Conservation (phyloP, 2,113 vertebrate species). For the Tachysurus vachellii region DNA sequence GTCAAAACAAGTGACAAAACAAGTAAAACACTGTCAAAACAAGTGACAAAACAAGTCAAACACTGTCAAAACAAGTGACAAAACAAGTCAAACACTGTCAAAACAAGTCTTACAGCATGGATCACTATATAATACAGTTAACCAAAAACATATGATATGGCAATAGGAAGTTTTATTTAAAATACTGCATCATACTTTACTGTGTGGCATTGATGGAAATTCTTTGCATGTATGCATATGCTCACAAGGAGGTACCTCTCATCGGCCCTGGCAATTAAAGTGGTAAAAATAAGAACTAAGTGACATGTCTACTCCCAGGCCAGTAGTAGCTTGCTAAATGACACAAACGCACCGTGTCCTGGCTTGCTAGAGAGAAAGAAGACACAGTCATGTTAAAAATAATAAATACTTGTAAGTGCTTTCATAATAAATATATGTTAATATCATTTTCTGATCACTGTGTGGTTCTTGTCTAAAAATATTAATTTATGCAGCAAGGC, state of each 20-base stretch:
- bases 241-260: neutral
- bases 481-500: neutral
- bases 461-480: neutral
- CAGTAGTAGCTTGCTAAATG: constrained; percentile 77
- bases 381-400: constrained; percentile 13
- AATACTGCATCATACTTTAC: neutral
- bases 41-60: neutral
- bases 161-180: neutral
- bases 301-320: constrained; percentile 69
- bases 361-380: constrained; percentile 62
- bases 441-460: neutral
- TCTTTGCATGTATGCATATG: neutral
- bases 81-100: neutral
- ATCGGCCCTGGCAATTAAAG: neutral
- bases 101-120: neutral
- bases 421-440: neutral
- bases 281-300: neutral
- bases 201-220: neutral
- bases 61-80: neutral
- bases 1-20: neutral
- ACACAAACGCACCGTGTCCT: constrained; percentile 71
- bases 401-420: neutral
- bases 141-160: neutral
- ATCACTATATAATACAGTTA: neutral
- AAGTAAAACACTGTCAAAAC: neutral